These are phyloP conservation scores for Leptinotarsa haldemani DNA, from an alignment of 2,888 invertebrate species.

Conservation along the genomic window DNA sequence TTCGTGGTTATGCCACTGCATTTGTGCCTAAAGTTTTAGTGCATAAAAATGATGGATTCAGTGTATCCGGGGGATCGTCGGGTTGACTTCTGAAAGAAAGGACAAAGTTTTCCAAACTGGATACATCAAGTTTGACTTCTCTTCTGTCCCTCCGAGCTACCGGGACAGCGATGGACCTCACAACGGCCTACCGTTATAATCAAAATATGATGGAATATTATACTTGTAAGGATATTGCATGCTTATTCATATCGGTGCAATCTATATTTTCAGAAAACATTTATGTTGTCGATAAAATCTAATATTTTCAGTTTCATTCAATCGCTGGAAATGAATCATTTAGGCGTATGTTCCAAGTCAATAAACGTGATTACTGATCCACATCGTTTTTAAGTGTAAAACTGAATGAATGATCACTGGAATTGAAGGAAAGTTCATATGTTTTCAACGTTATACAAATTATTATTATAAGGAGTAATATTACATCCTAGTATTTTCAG, in stretches of 20 bases:
- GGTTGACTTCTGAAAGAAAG: conserved; percentile 14
- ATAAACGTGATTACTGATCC: no score
- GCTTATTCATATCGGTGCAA: neutral
- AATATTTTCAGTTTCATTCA: no score
- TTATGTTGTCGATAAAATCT: no score
- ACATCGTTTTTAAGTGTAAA: no score
- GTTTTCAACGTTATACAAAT: neutral
- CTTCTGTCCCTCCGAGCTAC: conserved; percentile 75
- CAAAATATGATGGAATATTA: conserved; percentile 99
- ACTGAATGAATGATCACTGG: neutral
- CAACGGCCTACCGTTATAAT: conserved; percentile 95
- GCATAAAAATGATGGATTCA: conserved; percentile 8
- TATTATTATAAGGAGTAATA: no score
- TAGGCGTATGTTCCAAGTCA: no score
- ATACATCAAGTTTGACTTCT: conserved; percentile 76
- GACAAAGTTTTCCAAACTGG: conserved; percentile 69
- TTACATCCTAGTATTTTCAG: no score
- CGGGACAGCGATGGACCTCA: conserved; percentile 86
- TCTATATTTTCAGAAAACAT: neutral
- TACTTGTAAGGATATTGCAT: conserved; percentile 80
- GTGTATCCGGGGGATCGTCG: conserved; percentile 4
- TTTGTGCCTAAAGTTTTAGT: neutral
- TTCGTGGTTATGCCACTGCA: neutral
- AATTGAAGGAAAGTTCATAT: neutral
- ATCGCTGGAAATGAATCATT: no score